Evolutionary conservation across 2,888 invertebrate species (phyloP), one percentile per base, ranked within the genome.

Genomic region (Empis stercorea): DNA sequence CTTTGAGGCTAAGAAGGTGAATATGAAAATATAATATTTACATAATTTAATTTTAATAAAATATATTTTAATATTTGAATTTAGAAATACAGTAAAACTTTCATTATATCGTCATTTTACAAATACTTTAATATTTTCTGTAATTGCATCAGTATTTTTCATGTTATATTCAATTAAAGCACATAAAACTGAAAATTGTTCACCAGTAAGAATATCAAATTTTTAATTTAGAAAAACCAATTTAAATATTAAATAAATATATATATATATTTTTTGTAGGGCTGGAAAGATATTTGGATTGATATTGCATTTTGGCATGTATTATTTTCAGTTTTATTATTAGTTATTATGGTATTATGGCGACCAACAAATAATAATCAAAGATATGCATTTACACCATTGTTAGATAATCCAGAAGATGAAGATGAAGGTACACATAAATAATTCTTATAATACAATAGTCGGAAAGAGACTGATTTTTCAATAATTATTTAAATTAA

Each of bases 251-350:
- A 38, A 36, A 11, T 23, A 14, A n/a, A 14, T 37, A 16, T 14
- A 30, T 20, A n/a, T 43, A 32, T 43, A 4, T 15, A 37, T 42
- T 30, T 10, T 9, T 39, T 20, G 6, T 17, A 34, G 15, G 16
- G 39, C 27, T 95, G 94, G 94, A 85, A 84, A 61, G 84, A 87
- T 60, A 75, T 91, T 54, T 96, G 95, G 95, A 71, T 95, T 59
- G 93, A 95, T 64, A 88, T 91, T 54, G 94, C 91, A 4, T 95
- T 88, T 68, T 95, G 95, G 95, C 94, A 93, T 69, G 77, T 94
- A 32, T 73, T 94, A 48, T 95, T 96, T 70, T 89, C 87, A 14
- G 76, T 85, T 54, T 79, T 96, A 47, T 74, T 96, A 20, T 71
- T 87, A 34, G 88, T 88, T 30, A 95, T 96, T 56, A 94, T 95